phyloP scores from a whole-genome alignment of 30 jellyfish, hydroid and myxozoan genomes.

The Sanderia malayensis region DNA sequence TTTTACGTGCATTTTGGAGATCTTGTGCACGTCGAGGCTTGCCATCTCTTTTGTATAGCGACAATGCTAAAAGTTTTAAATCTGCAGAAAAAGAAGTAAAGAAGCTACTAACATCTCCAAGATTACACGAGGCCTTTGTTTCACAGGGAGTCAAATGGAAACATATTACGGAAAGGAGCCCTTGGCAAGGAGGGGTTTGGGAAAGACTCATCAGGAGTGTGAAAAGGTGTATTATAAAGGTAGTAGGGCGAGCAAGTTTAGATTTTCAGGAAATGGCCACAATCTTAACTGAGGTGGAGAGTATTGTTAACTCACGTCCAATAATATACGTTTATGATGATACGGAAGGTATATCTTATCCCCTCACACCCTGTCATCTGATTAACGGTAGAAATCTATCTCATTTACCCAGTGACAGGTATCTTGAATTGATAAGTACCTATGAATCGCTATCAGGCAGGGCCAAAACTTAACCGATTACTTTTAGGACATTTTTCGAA shows the following conservation, averaged over 20 bases:
- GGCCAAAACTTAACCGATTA: slow-evolving; percentile 24
- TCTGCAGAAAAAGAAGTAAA: slow-evolving; percentile 37
- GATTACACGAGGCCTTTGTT: neutral
- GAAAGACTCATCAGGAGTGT: slow-evolving; percentile 36
- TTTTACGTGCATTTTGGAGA: slow-evolving; percentile 62
- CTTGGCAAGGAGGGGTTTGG: slow-evolving; percentile 55
- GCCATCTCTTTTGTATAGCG: slow-evolving; percentile 39
- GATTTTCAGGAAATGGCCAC: slow-evolving; percentile 24
- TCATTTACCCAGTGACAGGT: slow-evolving; percentile 51
- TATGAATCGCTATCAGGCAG: slow-evolving; percentile 50
- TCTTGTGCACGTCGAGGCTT: slow-evolving; percentile 56
- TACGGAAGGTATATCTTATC: slow-evolving; percentile 52
- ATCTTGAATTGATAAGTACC: slow-evolving; percentile 39
- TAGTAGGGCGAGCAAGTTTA: slow-evolving; percentile 13
- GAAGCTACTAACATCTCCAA: slow-evolving; percentile 16
- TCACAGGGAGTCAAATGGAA: slow-evolving; percentile 28
- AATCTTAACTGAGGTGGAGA: slow-evolving; percentile 21
- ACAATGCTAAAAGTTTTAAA: slow-evolving; percentile 47
- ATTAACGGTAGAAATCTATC: slow-evolving; percentile 59
- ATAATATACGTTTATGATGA: slow-evolving; percentile 10
- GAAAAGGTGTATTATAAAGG: slow-evolving; percentile 20
- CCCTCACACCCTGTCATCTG: slow-evolving; percentile 58
- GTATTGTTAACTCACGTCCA: slow-evolving; percentile 17
- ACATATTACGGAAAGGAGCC: slow-evolving; percentile 18
- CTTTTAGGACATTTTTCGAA: slow-evolving; percentile 54